These are phyloP conservation scores for Drosophila cognata DNA, from an alignment of 2,888 invertebrate species.

Conservation along the genomic window DNA sequence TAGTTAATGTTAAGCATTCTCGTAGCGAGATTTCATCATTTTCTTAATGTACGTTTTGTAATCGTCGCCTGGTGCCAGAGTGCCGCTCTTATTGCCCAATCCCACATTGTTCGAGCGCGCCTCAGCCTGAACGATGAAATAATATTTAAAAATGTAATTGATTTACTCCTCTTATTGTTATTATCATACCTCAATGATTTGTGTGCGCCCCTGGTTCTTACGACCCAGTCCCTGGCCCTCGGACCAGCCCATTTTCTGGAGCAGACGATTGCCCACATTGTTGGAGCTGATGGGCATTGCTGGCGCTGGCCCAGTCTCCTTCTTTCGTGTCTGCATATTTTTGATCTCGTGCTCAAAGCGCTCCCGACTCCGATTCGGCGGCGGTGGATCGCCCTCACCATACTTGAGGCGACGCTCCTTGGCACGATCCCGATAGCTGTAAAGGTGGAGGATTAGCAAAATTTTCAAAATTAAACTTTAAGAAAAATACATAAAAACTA, in stretches of 20 bases:
- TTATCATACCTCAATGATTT: conserved; percentile 92
- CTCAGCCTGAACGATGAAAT: conserved; percentile 71
- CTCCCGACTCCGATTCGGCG: conserved; percentile 89
- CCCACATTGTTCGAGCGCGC: conserved; percentile 91
- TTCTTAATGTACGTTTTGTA: conserved; percentile 85
- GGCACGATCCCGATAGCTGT: conserved; percentile 95
- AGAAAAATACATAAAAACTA: not conserved
- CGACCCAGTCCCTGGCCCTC: conserved; percentile 98
- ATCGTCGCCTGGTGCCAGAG: conserved; percentile 83
- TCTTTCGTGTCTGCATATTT: conserved; percentile 83
- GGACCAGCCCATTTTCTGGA: conserved; percentile 99
- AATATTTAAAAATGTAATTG: not conserved
- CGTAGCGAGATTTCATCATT: conserved; percentile 85
- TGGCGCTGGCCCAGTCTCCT: conserved; percentile 79
- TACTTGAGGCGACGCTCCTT: conserved; percentile 97
- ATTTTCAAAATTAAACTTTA: not conserved
- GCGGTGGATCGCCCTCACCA: conserved; percentile 92
- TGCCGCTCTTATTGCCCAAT: conserved; percentile 89
- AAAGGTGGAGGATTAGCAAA: not conserved
- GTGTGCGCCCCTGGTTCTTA: conserved; percentile 95
- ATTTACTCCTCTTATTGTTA: not conserved
- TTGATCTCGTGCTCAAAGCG: conserved; percentile 88
- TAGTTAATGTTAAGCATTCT: conserved; percentile 75
- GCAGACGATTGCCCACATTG: conserved; percentile 96
- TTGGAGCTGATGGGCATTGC: conserved; percentile 89